Evolutionary conservation across 2,113 vertebrate genomes (phyloP), one percentile per base, ranked within the genome.

Genomic region (Lepisosteus osseus): DNA sequence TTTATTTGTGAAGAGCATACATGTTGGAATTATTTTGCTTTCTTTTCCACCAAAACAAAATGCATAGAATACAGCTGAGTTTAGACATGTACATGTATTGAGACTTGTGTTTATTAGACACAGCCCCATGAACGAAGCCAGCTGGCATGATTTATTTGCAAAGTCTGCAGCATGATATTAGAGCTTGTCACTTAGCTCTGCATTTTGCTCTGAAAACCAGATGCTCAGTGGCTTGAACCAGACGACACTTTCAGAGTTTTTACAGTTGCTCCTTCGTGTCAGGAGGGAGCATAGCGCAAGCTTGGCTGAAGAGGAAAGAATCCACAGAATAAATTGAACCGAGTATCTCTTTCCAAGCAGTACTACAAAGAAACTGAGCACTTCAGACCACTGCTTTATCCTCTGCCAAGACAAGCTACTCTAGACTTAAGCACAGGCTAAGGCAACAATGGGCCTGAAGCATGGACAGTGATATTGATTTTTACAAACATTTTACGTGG

Each of bases 401-500:
- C 78, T 72, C 15, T 67, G 81, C 86, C 84, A 72, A 64, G 78
- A 83, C 82, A 68, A 70, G 13, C 15, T 71, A 61, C 79, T 83
- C 85, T 85, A 83, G 70, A 84, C 72, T 65, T 82, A 84, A 85
- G 79, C 75, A 84, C 77, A 83, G 29, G 87, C 82, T 83, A 82
- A 84, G 91, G 86, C 86, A 87, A 93, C 91, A 85, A 98, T 98
- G 96, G 96, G 90, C 92, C 84, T 91, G 84, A 90, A 95, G 88
- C 83, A 98, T 99, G 97, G 97, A 99, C 90, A 91, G 92, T 90
- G 92, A 96, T 82, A 94, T 97, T 91, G 95, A 98, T 93, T 94
- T 97, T 90, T 94, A 97, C 93, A 96, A 94, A 90, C 96, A 98
- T 86, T 98, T 98, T 88, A 85, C 93, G 67, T 99, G 97, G 97